Percentiles rank a stretch among this genome's conserved stretches.
These are phyloP conservation scores for Timema podura DNA, from an alignment of 2,888 invertebrate genomes.

Conservation along the genomic window DNA sequence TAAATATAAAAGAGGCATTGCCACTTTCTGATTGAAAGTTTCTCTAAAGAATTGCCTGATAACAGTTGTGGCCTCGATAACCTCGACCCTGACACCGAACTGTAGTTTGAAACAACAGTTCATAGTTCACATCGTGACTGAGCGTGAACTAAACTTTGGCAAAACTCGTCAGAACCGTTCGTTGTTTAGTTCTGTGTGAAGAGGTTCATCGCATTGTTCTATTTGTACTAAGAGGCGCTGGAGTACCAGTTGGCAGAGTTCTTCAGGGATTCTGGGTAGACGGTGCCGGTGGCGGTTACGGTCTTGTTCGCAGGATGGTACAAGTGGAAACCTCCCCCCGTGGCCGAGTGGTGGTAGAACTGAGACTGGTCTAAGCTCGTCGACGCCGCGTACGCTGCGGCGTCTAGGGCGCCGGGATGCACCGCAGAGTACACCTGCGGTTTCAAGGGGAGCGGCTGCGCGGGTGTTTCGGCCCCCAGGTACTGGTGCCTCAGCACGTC, in stretches of 20 bases:
- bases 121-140: too few relatives aligned
- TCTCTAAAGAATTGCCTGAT: too few relatives aligned
- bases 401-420: slow-evolving; percentile 51
- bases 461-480: slow-evolving; percentile 58
- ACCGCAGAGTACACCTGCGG: slow-evolving; percentile 82
- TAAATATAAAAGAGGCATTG: too few relatives aligned
- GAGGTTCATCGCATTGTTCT: neutral
- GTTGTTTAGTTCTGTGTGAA: neutral
- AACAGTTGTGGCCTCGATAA: too few relatives aligned
- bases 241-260: slow-evolving; percentile 72
- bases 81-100: too few relatives aligned
- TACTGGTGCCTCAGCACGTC: slow-evolving; percentile 58
- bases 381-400: slow-evolving; percentile 54
- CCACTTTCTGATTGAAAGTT: too few relatives aligned
- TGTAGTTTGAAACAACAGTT: too few relatives aligned
- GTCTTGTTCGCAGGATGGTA: slow-evolving; percentile 76
- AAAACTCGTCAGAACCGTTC: too few relatives aligned
- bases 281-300: slow-evolving; percentile 35
- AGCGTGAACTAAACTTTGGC: too few relatives aligned
- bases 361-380: slow-evolving; percentile 71
- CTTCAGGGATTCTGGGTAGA: slow-evolving; percentile 41
- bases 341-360: slow-evolving; percentile 71
- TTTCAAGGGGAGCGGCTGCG: slow-evolving; percentile 73
- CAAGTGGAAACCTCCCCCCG: slow-evolving; percentile 77
- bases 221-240: slow-evolving; percentile 61